Evolutionary conservation across 1,140 invertebrate genomes (phyloP).

Genomic region (Drosophila sp.): DNA sequence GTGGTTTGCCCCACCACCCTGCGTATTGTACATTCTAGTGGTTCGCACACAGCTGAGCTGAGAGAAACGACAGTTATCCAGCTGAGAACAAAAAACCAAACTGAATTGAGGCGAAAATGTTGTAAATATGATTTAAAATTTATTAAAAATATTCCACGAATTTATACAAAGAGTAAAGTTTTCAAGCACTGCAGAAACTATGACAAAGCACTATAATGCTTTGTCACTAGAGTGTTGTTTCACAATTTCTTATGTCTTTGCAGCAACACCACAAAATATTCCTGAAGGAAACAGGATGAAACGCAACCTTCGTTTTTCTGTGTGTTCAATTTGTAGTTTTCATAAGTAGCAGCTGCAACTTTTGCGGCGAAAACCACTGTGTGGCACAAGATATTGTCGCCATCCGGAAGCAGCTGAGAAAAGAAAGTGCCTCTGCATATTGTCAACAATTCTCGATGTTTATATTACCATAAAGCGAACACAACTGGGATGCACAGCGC

Average conservation of each 20-base stretch:
- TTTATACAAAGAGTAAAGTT: neutral
- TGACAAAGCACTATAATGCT: too few relatives aligned
- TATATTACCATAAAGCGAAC: slow-evolving; percentile 21
- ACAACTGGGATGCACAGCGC: slow-evolving; percentile 3
- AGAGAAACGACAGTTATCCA: slow-evolving; percentile 13
- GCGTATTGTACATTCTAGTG: slow-evolving; percentile 46
- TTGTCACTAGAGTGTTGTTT: too few relatives aligned
- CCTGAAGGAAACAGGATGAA: slow-evolving; percentile 11
- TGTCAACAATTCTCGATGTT: slow-evolving; percentile 36
- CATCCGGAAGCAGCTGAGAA: neutral
- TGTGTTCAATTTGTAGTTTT: slow-evolving; percentile 67
- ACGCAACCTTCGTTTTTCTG: slow-evolving; percentile 2
- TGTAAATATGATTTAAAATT: slow-evolving; percentile 63
- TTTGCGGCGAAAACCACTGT: slow-evolving; percentile 40
- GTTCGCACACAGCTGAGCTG: slow-evolving; percentile 43
- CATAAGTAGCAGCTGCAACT: slow-evolving; percentile 65
- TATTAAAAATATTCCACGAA: slow-evolving; percentile 51
- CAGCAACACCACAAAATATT: slow-evolving; percentile 1
- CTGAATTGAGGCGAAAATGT: slow-evolving; percentile 9
- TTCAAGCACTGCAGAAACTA: too few relatives aligned
- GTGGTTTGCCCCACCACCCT: slow-evolving; percentile 5
- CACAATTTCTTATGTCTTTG: too few relatives aligned
- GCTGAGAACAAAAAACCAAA: neutral
- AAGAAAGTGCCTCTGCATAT: slow-evolving; percentile 3
- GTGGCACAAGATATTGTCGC: neutral